A percentile compares a stretch with the other conserved stretches of the same genome.
These are phyloP conservation scores for Argyra leucocephala DNA, from an alignment of 2,888 invertebrate species.

Conservation along the genomic window DNA sequence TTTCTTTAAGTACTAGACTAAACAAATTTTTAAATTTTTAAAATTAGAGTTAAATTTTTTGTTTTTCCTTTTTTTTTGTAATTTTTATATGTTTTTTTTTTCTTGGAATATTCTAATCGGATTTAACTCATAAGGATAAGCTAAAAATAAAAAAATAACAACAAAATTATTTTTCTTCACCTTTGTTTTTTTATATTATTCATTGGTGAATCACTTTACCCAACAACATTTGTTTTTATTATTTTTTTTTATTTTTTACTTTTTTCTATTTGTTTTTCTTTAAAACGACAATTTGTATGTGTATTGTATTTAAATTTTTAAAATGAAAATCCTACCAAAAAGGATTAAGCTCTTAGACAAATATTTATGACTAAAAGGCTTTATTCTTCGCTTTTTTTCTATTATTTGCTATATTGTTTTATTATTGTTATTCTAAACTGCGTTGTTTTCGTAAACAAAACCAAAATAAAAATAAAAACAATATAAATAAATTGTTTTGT, in stretches of 20 bases:
- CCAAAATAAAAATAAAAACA: too few species aligned
- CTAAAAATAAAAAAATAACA: conserved; percentile 22
- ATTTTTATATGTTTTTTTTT: conserved; percentile 12
- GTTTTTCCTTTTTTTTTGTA: too few species aligned
- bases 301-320: conserved; percentile 15
- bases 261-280: conserved; percentile 13
- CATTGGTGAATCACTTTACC: conserved; percentile 18
- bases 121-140: conserved; percentile 10
- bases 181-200: conserved; percentile 20
- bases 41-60: too few species aligned
- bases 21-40: too few species aligned
- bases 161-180: conserved; percentile 26
- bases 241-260: conserved; percentile 14
- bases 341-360: conserved; percentile 26
- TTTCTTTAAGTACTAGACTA: too few species aligned
- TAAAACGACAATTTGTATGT: conserved; percentile 12
- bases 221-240: conserved; percentile 17
- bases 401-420: conserved; percentile 11
- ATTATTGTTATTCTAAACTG: too few species aligned
- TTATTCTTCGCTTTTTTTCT: conserved; percentile 17
- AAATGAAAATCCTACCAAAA: conserved; percentile 17
- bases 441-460: too few species aligned
- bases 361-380: conserved; percentile 25
- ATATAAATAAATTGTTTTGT: too few species aligned
- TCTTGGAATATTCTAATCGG: conserved; percentile 14